Percentiles rank a stretch among this genome's conserved stretches.
These are phyloP conservation scores for Psylliodes chrysocephalus DNA, from an alignment of 2,888 invertebrate species.

Conservation along the genomic window DNA sequence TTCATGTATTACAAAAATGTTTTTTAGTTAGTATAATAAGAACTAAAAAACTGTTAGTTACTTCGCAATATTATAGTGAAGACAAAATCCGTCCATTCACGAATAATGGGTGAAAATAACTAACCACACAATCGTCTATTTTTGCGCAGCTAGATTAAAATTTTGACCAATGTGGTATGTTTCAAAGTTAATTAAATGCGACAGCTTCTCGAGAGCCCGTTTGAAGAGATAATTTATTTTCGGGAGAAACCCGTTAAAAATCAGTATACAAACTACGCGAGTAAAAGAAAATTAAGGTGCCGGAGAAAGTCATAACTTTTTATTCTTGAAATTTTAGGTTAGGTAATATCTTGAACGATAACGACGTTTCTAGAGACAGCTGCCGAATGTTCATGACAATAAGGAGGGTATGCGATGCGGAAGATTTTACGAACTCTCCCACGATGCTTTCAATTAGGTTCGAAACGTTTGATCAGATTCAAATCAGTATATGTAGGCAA, in stretches of 20 bases:
- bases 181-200: constrained; percentile 8
- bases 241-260: constrained; percentile 11
- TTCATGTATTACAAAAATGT: too few species aligned
- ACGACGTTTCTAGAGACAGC: not conserved
- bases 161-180: not conserved
- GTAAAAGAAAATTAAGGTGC: not conserved
- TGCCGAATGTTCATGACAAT: not conserved
- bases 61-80: too few species aligned
- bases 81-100: too few species aligned
- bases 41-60: too few species aligned
- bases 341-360: not conserved
- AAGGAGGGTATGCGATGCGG: not conserved
- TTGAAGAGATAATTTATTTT: constrained; percentile 12
- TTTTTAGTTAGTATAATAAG: too few species aligned
- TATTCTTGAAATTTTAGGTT: not conserved
- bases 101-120: too few species aligned
- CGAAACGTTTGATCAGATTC: too few species aligned
- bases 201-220: constrained; percentile 3
- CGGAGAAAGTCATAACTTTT: constrained; percentile 2
- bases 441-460: too few species aligned
- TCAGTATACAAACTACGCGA: not conserved
- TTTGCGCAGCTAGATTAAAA: not conserved
- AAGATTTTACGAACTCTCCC: too few species aligned
- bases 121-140: too few species aligned
- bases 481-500: too few species aligned